Evolutionary conservation across 1,140 invertebrate species (phyloP).

Genomic region (Chironomus tepperi): DNA sequence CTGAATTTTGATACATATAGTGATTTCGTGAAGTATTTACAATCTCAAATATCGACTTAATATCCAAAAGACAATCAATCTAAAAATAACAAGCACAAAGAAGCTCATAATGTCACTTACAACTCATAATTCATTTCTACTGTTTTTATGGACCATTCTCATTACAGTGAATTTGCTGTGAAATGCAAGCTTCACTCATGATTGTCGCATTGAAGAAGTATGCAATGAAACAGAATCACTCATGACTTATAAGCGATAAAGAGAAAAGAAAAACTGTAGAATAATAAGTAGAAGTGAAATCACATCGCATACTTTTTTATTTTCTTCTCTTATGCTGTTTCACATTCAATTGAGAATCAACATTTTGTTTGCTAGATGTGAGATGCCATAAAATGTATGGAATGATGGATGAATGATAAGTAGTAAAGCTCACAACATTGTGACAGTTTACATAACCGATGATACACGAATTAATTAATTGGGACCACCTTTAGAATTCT

Average conservation of each 20-base stretch:
- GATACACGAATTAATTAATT: neutral
- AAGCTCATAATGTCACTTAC: neutral
- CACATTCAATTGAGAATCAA: neutral
- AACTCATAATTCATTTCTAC: neutral
- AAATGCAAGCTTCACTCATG: neutral
- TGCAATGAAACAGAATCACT: neutral
- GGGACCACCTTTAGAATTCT: neutral
- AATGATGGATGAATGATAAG: neutral
- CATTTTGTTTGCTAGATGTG: neutral
- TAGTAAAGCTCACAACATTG: constrained; percentile 14
- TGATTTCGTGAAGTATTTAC: too few relatives aligned
- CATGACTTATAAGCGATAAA: neutral
- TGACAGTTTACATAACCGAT: neutral
- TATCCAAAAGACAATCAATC: too few relatives aligned
- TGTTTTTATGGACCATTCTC: neutral
- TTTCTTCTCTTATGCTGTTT: neutral
- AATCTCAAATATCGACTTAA: too few relatives aligned
- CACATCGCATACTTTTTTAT: too few relatives aligned
- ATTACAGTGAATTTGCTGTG: neutral
- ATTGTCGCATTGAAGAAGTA: constrained; percentile 2
- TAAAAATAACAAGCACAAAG: too few relatives aligned
- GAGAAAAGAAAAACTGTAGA: neutral
- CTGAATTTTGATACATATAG: too few relatives aligned
- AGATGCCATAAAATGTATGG: neutral
- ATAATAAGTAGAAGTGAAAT: too few relatives aligned